phyloP scores from a whole-genome alignment of 2,888 invertebrate genomes.

The Lycia hirtaria region DNA sequence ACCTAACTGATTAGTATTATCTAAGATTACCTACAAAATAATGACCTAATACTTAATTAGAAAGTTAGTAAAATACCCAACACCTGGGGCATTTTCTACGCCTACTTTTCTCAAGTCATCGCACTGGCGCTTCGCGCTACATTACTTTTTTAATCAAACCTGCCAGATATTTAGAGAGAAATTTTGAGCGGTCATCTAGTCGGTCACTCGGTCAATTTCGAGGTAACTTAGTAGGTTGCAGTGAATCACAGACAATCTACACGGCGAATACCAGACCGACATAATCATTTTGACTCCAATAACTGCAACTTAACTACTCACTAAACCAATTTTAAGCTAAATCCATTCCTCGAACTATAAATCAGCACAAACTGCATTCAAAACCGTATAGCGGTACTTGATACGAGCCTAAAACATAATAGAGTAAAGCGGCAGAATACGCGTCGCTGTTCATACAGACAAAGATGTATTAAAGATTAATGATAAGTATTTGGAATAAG shows the following conservation, averaged over 20 bases:
- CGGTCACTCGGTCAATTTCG: constrained; percentile 29
- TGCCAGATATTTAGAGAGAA: constrained; percentile 24
- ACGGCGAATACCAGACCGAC: constrained; percentile 21
- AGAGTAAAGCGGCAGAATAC: constrained; percentile 11
- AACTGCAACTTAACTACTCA: constrained; percentile 15
- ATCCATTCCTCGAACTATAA: constrained; percentile 30
- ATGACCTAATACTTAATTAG: not conserved
- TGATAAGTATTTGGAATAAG: constrained; percentile 25
- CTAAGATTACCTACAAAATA: not conserved
- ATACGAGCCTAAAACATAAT: constrained; percentile 19
- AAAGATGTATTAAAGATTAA: constrained; percentile 24
- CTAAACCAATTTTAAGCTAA: constrained; percentile 26
- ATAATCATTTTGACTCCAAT: constrained; percentile 25
- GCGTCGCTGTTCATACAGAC: constrained; percentile 20
- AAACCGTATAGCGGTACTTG: constrained; percentile 27
- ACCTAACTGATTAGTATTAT: no score
- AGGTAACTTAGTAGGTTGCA: constrained; percentile 21
- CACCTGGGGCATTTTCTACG: no score
- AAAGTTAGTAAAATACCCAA: not conserved
- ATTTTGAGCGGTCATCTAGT: constrained; percentile 24
- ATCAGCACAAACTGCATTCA: constrained; percentile 30
- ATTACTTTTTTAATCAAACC: constrained; percentile 24
- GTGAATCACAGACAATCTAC: constrained; percentile 18
- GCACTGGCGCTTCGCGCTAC: constrained; percentile 16
- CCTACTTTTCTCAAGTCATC: not conserved